phyloP scores from a whole-genome alignment of 2,888 invertebrate genomes.

The Melanophora roralis region DNA sequence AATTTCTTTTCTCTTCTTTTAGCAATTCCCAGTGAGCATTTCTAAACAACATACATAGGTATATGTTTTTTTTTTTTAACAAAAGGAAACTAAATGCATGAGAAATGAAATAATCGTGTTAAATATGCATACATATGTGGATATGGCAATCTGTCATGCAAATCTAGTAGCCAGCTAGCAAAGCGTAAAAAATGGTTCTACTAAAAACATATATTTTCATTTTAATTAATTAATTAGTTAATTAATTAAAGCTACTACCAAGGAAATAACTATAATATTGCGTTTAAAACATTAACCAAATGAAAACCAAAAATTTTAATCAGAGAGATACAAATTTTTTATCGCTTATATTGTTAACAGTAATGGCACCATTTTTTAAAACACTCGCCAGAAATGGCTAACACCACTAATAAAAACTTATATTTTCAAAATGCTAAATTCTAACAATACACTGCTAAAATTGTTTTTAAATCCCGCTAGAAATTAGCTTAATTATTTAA shows the following conservation, averaged over 20 bases:
- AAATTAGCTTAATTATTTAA: too few species aligned
- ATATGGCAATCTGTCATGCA: conserved; percentile 52
- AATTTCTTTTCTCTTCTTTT: too few species aligned
- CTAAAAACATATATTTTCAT: not conserved
- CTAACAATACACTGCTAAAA: too few species aligned
- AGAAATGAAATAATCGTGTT: conserved; percentile 47
- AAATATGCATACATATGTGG: conserved; percentile 39
- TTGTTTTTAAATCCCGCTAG: too few species aligned
- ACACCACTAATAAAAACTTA: too few species aligned
- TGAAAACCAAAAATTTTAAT: too few species aligned
- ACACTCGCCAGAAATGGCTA: too few species aligned
- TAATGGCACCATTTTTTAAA: too few species aligned
- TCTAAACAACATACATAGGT: not conserved
- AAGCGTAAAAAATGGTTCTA: not conserved
- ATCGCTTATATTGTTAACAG: too few species aligned
- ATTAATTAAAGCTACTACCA: not conserved
- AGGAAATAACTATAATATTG: too few species aligned
- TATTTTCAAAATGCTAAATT: too few species aligned
- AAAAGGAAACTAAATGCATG: conserved; percentile 16
- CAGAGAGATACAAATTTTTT: too few species aligned
- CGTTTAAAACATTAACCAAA: not conserved
- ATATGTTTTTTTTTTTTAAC: not conserved
- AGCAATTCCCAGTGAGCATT: not conserved
- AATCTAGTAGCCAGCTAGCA: not conserved
- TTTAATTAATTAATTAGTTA: not conserved